Conservation (phyloP, 2,113 vertebrate species). For the Cyanoramphus novaezelandiae region DNA sequence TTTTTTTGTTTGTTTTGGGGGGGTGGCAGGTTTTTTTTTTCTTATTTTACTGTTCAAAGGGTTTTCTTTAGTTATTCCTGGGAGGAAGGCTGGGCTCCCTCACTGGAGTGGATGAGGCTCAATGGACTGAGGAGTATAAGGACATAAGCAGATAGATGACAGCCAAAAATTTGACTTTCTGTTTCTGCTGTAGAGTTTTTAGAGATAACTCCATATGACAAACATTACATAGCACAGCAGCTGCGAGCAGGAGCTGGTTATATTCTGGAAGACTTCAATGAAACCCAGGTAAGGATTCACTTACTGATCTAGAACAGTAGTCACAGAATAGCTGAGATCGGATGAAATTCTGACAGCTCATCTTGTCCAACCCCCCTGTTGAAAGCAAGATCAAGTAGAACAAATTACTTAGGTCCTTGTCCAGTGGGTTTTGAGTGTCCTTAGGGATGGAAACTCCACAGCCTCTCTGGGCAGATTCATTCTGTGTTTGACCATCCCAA, state of each 20-base stretch:
- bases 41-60: background rate
- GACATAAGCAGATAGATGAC: background rate
- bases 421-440: background rate
- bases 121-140: background rate
- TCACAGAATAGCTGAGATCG: background rate
- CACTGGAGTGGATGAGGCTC: background rate
- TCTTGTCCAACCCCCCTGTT: background rate
- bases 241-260: constrained; percentile 91
- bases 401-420: background rate
- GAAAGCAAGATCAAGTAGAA: background rate
- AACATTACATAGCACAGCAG: constrained; percentile 85
- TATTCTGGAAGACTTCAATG: constrained; percentile 92
- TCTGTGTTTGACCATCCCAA: background rate
- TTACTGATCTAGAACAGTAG: background rate
- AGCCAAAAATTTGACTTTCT: background rate
- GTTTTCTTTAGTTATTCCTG: background rate
- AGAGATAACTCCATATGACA: constrained; percentile 87
- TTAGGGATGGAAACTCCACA: background rate
- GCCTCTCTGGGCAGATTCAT: background rate
- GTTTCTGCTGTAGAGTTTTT: constrained; percentile 79
- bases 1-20: background rate
- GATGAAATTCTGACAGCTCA: background rate
- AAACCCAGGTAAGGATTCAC: constrained; percentile 84
- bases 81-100: background rate
- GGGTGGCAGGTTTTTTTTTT: no score